phyloP scores from a whole-genome alignment of 2,113 vertebrate genomes.

The Platycercus adscitus region DNA sequence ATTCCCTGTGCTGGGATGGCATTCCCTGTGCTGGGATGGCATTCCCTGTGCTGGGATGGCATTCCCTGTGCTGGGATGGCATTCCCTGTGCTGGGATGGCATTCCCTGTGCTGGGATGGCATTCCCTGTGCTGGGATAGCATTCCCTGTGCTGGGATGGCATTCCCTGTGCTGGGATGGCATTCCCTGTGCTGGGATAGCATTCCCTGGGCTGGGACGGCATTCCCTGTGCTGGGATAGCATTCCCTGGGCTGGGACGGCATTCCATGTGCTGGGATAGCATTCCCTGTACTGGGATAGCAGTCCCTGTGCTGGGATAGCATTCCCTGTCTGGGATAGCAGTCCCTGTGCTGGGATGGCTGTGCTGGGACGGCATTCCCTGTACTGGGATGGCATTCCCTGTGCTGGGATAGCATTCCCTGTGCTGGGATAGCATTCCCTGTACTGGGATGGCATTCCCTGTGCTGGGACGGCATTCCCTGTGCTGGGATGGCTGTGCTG shows the following conservation, averaged over 20 bases:
- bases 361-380: accelerated
- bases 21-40: too few relatives aligned
- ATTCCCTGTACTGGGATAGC: accelerated
- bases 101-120: too few relatives aligned
- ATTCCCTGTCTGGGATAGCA: accelerated
- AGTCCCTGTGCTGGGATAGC: accelerated
- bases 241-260: accelerated
- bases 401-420: accelerated
- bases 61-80: too few relatives aligned
- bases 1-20: too few relatives aligned
- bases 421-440: too few relatives aligned
- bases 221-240: accelerated
- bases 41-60: too few relatives aligned
- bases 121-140: accelerated
- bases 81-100: accelerated
- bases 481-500: too few relatives aligned
- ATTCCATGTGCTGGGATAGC: accelerated
- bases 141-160: accelerated
- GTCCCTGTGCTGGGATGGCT: accelerated
- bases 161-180: accelerated
- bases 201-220: accelerated
- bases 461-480: too few relatives aligned
- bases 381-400: accelerated
- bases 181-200: not conserved
- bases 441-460: too few relatives aligned